Conservation (phyloP, 2,113 vertebrate genomes). For the Thryonomys swinderianus region DNA sequence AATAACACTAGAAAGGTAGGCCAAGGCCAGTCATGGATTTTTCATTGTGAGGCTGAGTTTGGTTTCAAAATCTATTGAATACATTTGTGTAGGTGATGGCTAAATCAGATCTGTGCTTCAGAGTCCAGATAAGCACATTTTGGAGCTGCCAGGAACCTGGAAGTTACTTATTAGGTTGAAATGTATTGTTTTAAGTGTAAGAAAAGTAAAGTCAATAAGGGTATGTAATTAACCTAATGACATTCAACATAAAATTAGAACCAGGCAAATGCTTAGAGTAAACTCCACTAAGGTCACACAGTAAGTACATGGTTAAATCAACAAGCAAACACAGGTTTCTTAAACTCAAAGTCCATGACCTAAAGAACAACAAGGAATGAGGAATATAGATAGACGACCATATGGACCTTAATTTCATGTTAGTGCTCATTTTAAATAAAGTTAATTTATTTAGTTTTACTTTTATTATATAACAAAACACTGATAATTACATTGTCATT, state of each 20-base stretch:
- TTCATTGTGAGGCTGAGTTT: slow-evolving; percentile 22
- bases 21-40: not conserved
- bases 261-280: slow-evolving; percentile 40
- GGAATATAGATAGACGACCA: not conserved
- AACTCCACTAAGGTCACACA: slow-evolving; percentile 25
- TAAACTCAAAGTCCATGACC: not conserved
- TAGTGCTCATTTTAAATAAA: slow-evolving; percentile 49
- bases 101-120: slow-evolving; percentile 54
- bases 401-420: slow-evolving; percentile 11
- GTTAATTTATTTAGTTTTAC: not conserved
- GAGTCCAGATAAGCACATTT: not conserved
- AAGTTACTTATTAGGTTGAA: slow-evolving; percentile 31
- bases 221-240: not conserved
- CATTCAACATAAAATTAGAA: slow-evolving; percentile 39
- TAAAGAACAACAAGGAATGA: not conserved
- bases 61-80: slow-evolving; percentile 16
- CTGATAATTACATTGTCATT: slow-evolving; percentile 55
- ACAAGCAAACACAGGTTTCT: slow-evolving; percentile 14
- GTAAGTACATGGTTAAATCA: not conserved
- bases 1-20: slow-evolving; percentile 9
- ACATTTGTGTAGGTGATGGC: not conserved
- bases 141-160: not conserved
- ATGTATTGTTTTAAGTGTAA: slow-evolving; percentile 51
- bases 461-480: slow-evolving; percentile 47
- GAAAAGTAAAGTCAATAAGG: slow-evolving; percentile 41